These are phyloP conservation scores for Hyles lineata DNA, from an alignment of 2,888 invertebrate genomes.

Conservation along the genomic window DNA sequence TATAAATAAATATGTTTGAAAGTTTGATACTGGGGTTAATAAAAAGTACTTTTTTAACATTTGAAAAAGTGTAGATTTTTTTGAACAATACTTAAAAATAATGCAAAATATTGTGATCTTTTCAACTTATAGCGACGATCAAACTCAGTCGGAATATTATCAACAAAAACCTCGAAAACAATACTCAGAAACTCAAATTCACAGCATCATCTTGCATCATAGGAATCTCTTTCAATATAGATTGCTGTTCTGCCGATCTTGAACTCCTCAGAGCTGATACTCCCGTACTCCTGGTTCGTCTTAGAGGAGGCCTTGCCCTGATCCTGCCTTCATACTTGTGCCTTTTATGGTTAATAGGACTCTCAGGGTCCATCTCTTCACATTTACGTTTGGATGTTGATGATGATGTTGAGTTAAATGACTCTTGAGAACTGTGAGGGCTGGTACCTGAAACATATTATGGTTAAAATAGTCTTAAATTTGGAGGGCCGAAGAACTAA, in stretches of 20 bases:
- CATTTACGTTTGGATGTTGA: slow-evolving; percentile 72
- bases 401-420: slow-evolving; percentile 58
- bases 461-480: not conserved
- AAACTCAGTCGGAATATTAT: not conserved
- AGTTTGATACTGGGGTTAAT: too few relatives aligned
- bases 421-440: slow-evolving; percentile 56
- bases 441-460: slow-evolving; percentile 55
- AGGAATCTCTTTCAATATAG: slow-evolving; percentile 53
- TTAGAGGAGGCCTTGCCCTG: slow-evolving; percentile 72
- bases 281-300: slow-evolving; percentile 53
- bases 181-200: slow-evolving; percentile 64
- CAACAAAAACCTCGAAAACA: too few relatives aligned
- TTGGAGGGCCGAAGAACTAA: too few relatives aligned
- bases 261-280: slow-evolving; percentile 60
- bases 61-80: too few relatives aligned
- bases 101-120: too few relatives aligned
- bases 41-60: too few relatives aligned
- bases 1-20: too few relatives aligned
- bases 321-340: slow-evolving; percentile 75
- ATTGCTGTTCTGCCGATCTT: slow-evolving; percentile 64
- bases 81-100: too few relatives aligned
- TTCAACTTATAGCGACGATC: not conserved
- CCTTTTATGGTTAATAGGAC: slow-evolving; percentile 75
- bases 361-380: slow-evolving; percentile 67
- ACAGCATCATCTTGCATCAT: slow-evolving; percentile 55